Conservation (phyloP, 2,888 invertebrate genomes). For the Drosophila eohydei region DNA sequence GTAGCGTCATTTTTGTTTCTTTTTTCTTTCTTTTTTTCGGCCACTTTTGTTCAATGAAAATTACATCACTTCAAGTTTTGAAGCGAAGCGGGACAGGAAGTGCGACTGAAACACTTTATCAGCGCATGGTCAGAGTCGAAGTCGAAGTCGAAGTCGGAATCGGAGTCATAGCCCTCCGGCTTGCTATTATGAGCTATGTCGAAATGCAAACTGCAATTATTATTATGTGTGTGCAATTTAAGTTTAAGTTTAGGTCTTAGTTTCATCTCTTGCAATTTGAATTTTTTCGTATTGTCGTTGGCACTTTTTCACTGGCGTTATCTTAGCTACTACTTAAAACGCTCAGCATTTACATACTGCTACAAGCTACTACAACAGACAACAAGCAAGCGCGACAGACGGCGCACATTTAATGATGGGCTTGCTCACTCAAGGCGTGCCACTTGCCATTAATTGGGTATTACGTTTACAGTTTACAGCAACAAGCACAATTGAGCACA, state of each 20-base stretch:
- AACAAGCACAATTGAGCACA: conserved; percentile 41
- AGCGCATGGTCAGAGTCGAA: conserved; percentile 4
- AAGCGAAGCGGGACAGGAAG: conserved; percentile 60
- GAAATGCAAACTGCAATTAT: conserved; percentile 71
- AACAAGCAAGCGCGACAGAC: conserved; percentile 29
- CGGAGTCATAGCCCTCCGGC: conserved; percentile 13
- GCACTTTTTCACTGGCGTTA: background rate
- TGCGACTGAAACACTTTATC: conserved; percentile 50
- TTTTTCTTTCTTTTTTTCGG: conserved; percentile 49
- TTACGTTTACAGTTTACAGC: conserved; percentile 57
- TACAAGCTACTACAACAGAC: background rate
- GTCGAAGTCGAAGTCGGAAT: conserved; percentile 2
- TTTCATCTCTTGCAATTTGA: conserved; percentile 10
- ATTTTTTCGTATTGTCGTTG: background rate
- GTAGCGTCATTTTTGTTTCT: conserved; percentile 44
- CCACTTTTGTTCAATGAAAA: conserved; percentile 62
- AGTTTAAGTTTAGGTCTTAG: conserved; percentile 11
- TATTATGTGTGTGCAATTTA: conserved; percentile 50
- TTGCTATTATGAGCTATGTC: conserved; percentile 44
- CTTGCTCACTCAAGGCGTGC: conserved; percentile 47
- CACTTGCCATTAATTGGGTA: conserved; percentile 62
- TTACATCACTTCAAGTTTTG: conserved; percentile 66
- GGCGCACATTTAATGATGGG: conserved; percentile 60
- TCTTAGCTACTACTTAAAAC: conserved; percentile 1
- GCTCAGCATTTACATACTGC: conserved; percentile 35